phyloP scores from a whole-genome alignment of 2,888 invertebrate genomes.

The Ariolimax columbianus region DNA sequence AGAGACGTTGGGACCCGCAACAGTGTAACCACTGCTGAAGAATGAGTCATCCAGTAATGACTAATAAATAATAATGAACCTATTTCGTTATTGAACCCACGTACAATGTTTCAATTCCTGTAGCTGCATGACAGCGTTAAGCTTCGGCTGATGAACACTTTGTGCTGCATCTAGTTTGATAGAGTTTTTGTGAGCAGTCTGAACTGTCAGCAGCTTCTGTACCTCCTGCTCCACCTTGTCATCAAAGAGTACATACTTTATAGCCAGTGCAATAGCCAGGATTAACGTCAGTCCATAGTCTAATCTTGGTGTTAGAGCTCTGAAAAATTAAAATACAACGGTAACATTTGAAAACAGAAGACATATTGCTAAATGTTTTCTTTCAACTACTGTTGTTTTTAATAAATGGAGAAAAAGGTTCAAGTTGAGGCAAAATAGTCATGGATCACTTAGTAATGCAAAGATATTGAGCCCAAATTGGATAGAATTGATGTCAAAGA shows the following conservation, averaged over 20 bases:
- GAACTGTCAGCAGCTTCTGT: conserved; percentile 55
- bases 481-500: too few relatives aligned
- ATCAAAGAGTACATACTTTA: conserved; percentile 95
- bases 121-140: not conserved
- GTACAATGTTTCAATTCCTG: conserved; percentile 21
- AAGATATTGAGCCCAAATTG: too few relatives aligned
- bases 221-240: conserved; percentile 61
- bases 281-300: conserved; percentile 93
- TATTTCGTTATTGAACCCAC: too few relatives aligned
- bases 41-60: too few relatives aligned
- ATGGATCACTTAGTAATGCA: too few relatives aligned
- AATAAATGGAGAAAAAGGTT: too few relatives aligned
- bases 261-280: conserved; percentile 88
- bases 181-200: not conserved
- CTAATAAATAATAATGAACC: too few relatives aligned
- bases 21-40: too few relatives aligned
- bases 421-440: too few relatives aligned
- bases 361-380: too few relatives aligned
- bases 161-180: not conserved
- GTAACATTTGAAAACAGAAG: not conserved
- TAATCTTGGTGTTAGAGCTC: conserved; percentile 91
- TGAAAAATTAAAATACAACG: conserved; percentile 51
- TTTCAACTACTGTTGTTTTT: too few relatives aligned
- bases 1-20: too few relatives aligned
- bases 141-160: not conserved